Conservation (phyloP, 1,140 invertebrate species). For the Tetragonula clypearis region DNA sequence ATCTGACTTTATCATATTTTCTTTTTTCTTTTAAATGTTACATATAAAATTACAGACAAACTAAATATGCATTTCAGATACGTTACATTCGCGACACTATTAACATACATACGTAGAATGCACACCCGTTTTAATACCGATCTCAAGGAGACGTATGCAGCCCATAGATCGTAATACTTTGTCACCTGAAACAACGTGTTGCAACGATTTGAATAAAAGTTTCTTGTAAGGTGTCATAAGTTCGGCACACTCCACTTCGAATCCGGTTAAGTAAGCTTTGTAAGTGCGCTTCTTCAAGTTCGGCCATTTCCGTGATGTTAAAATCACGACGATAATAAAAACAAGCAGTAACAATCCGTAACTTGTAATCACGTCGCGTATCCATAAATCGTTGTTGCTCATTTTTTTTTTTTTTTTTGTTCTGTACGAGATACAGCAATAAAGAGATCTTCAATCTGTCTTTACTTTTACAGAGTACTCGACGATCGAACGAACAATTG, state of each 20-base stretch:
- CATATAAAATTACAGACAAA: no score
- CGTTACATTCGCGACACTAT: no score
- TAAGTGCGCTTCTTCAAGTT: conserved; percentile 66
- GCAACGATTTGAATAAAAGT: conserved; percentile 67
- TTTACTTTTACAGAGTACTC: no score
- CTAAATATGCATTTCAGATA: no score
- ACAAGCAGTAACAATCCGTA: conserved; percentile 66
- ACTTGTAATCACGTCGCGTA: conserved; percentile 71
- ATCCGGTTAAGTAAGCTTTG: conserved; percentile 72
- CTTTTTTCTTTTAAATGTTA: no score
- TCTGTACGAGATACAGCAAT: no score
- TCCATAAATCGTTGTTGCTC: conserved; percentile 73
- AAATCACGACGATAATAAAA: conserved; percentile 3
- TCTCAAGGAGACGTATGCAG: conserved; percentile 75
- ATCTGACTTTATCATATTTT: neutral
- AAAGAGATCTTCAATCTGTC: neutral
- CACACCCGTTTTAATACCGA: conserved; percentile 78
- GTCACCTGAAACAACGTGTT: conserved; percentile 66
- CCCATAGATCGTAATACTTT: conserved; percentile 62
- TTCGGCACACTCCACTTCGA: conserved; percentile 75
- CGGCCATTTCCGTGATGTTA: conserved; percentile 67
- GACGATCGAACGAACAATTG: neutral
- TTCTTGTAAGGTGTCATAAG: conserved; percentile 66
- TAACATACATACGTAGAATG: conserved; percentile 3
- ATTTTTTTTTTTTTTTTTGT: conserved; percentile 58